A percentile compares a stretch with the other conserved stretches of the same genome.
These are phyloP conservation scores for Monomorium pharaonis DNA, from an alignment of 1,140 invertebrate genomes.

Conservation along the genomic window DNA sequence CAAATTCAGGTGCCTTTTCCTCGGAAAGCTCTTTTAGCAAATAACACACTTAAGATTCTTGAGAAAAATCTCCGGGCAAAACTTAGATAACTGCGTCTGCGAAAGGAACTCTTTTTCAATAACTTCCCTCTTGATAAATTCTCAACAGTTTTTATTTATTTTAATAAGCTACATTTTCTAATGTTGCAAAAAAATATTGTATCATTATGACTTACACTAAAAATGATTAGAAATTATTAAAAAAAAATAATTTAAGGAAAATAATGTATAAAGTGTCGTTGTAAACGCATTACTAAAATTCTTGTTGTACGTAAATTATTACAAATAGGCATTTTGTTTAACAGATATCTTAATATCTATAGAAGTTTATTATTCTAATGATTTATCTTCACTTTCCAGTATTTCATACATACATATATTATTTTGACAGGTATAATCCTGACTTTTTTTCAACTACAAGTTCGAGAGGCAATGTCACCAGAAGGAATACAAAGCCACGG, in stretches of 20 bases:
- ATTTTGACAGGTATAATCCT: slow-evolving; percentile 53
- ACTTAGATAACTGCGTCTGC: slow-evolving; percentile 17
- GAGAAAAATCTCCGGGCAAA: slow-evolving; percentile 7
- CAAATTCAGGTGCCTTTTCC: slow-evolving; percentile 72
- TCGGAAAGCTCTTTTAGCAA: slow-evolving; percentile 6
- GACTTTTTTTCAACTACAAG: slow-evolving; percentile 22
- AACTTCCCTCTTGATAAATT: background rate
- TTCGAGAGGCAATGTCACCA: background rate
- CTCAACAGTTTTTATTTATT: slow-evolving; percentile 4
- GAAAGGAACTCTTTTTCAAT: background rate
- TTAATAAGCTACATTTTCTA: background rate
- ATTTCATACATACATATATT: background rate
- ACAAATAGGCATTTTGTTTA: background rate
- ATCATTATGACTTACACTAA: background rate
- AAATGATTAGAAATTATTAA: background rate
- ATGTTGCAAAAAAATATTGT: background rate
- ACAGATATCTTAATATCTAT: background rate
- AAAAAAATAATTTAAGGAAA: background rate
- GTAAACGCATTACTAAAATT: background rate
- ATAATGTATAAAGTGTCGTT: background rate
- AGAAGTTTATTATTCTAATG: background rate
- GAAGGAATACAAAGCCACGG: background rate
- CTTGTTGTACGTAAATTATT: background rate
- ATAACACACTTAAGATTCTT: slow-evolving; percentile 12
- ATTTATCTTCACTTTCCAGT: background rate